These are phyloP conservation scores for Vanessa atalanta DNA, from an alignment of 1,140 invertebrate genomes.

Conservation along the genomic window DNA sequence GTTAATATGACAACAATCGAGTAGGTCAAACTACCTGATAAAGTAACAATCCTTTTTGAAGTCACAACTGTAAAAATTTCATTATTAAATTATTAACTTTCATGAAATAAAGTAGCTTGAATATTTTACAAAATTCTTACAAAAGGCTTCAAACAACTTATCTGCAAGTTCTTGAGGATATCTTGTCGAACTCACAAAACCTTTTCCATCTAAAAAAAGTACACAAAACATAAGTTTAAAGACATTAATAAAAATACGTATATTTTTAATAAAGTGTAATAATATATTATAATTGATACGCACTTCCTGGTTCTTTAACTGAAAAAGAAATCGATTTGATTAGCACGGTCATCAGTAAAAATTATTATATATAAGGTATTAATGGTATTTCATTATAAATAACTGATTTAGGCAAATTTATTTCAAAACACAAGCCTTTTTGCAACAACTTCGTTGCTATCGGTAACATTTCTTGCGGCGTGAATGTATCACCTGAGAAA, in stretches of 20 bases:
- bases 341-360: too few relatives aligned
- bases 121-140: slow-evolving; percentile 46
- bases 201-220: slow-evolving; percentile 50
- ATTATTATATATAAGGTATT: too few relatives aligned
- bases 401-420: background rate
- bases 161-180: slow-evolving; percentile 56
- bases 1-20: too few relatives aligned
- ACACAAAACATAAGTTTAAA: background rate
- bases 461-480: slow-evolving; percentile 53
- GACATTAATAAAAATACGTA: background rate
- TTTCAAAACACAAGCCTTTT: slow-evolving; percentile 44
- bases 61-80: slow-evolving; percentile 46
- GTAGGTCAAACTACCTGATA: slow-evolving; percentile 42
- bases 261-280: background rate
- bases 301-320: slow-evolving; percentile 58
- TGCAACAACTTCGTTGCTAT: slow-evolving; percentile 47
- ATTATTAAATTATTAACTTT: slow-evolving; percentile 5
- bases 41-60: slow-evolving; percentile 45
- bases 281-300: slow-evolving; percentile 26
- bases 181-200: slow-evolving; percentile 55
- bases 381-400: too few relatives aligned
- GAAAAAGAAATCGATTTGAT: slow-evolving; percentile 1
- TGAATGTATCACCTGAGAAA: slow-evolving; percentile 58
- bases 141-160: slow-evolving; percentile 59
- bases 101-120: background rate